These are phyloP conservation scores for Pygoscelis antarcticus DNA, from an alignment of 2,113 vertebrate species.

Conservation along the genomic window DNA sequence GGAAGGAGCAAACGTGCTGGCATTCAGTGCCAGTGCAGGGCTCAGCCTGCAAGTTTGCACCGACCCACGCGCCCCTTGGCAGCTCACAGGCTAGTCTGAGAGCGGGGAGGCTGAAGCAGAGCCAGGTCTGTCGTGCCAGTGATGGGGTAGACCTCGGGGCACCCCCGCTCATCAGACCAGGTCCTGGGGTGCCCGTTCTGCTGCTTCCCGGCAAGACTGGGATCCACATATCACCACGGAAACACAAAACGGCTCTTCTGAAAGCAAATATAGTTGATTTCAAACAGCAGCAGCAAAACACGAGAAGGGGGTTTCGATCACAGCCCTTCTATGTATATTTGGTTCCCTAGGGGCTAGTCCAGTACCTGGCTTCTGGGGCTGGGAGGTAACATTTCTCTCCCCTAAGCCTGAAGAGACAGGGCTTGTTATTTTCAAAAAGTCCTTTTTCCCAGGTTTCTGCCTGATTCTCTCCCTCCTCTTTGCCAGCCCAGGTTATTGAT, in stretches of 20 bases:
- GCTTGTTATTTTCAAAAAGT: background rate
- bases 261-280: background rate
- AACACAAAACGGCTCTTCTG: background rate
- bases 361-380: background rate
- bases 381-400: background rate
- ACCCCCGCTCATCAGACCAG: background rate
- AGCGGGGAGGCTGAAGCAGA: background rate
- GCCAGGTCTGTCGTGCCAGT: background rate
- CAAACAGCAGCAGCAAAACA: background rate
- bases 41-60: background rate
- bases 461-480: background rate
- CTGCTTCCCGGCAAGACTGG: background rate
- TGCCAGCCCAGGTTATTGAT: background rate
- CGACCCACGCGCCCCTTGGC: rapidly evolving
- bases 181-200: background rate
- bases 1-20: background rate
- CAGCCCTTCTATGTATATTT: background rate
- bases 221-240: rapidly evolving
- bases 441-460: background rate
- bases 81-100: background rate
- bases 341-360: background rate
- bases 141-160: rapidly evolving
- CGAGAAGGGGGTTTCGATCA: background rate
- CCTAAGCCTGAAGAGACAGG: no score
- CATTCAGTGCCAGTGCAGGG: background rate